Conservation (phyloP, 2,888 invertebrate species). For the Drosophila kambysellisi region DNA sequence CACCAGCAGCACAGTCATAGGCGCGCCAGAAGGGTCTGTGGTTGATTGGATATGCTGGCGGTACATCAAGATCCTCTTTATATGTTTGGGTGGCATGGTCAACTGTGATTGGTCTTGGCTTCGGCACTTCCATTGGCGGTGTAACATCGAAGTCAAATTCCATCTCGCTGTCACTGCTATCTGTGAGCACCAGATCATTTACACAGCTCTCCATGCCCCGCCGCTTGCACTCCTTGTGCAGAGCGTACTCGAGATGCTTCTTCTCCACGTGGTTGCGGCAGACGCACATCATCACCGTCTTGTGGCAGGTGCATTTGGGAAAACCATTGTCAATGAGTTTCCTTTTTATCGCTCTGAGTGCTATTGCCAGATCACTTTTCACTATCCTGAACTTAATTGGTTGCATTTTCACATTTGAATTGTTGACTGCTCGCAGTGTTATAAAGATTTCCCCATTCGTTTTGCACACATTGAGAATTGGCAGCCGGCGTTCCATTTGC, state of each 20-base stretch:
- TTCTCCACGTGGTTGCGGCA: conserved; percentile 82
- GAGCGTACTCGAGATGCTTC: conserved; percentile 85
- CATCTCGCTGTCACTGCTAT: conserved; percentile 86
- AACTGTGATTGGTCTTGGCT: background rate
- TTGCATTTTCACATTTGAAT: conserved; percentile 73
- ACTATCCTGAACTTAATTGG: conserved; percentile 89
- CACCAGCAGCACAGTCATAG: conserved; percentile 74
- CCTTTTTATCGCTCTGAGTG: conserved; percentile 86
- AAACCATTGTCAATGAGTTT: conserved; percentile 86
- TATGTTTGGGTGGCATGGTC: conserved; percentile 88
- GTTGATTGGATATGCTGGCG: conserved; percentile 54
- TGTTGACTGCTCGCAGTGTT: conserved; percentile 78
- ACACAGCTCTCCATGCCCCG: conserved; percentile 64
- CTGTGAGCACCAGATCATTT: conserved; percentile 76
- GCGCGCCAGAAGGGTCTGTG: conserved; percentile 62
- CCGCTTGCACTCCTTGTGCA: conserved; percentile 85
- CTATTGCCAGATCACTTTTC: conserved; percentile 86
- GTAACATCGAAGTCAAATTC: conserved; percentile 90
- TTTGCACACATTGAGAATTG: conserved; percentile 88
- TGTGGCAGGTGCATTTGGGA: conserved; percentile 86
- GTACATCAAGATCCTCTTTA: conserved; percentile 83
- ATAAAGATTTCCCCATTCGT: conserved; percentile 88
- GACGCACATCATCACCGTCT: conserved; percentile 83
- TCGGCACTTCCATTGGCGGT: conserved; percentile 86
- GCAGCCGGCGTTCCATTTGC: conserved; percentile 82